These are phyloP conservation scores for Peromyscus attwateri DNA, from an alignment of 2,797 vertebrate genomes.

Conservation along the genomic window DNA sequence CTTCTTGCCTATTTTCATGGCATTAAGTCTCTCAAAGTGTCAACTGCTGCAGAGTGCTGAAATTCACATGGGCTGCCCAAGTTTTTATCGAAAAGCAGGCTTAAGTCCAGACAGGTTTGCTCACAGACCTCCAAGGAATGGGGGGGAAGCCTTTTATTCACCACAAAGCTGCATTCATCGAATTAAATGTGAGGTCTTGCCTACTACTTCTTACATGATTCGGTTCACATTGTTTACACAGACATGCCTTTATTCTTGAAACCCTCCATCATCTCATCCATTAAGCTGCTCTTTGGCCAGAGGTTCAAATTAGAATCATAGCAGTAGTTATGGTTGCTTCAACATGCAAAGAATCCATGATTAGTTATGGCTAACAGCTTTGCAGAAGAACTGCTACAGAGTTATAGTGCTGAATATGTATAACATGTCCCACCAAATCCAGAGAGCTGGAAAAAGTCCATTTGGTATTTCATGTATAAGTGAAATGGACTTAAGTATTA, in stretches of 20 bases:
- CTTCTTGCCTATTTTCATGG: not conserved
- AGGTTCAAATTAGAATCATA: not conserved
- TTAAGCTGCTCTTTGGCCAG: not conserved
- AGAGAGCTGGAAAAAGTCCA: not conserved
- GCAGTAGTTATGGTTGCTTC: not conserved
- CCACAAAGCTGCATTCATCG: not conserved
- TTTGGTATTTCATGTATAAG: not conserved
- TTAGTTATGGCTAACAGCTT: not conserved
- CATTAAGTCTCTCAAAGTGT: not conserved
- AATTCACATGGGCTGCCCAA: not conserved
- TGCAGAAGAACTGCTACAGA: not conserved
- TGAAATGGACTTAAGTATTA: conserved; percentile 20
- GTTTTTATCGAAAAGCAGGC: not conserved
- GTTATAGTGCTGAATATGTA: not conserved
- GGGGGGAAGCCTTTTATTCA: not conserved
- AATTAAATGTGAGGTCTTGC: not conserved
- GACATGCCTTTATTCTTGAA: not conserved
- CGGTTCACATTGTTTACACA: not conserved
- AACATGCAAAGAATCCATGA: not conserved
- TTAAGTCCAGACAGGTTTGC: not conserved
- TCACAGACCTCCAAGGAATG: not conserved
- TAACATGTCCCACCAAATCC: not conserved
- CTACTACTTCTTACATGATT: not conserved
- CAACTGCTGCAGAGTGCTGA: not conserved
- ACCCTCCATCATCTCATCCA: not conserved